These are phyloP conservation scores for Pseudocheirus occidentalis DNA, from an alignment of 2,797 vertebrate genomes.

Conservation along the genomic window DNA sequence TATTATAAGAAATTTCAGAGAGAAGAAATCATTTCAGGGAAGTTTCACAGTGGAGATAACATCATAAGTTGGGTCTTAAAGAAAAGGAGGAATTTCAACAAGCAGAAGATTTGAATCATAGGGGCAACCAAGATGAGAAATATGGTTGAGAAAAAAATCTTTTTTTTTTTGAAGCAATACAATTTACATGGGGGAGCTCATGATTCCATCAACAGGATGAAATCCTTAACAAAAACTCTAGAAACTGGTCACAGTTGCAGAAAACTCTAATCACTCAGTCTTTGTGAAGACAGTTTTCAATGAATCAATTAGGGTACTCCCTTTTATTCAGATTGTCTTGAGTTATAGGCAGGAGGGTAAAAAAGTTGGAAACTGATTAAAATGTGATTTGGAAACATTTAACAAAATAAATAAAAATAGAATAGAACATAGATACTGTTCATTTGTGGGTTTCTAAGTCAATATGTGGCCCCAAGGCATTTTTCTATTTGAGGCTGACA, in stretches of 20 bases:
- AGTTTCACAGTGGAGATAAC: not conserved
- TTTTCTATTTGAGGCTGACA: not conserved
- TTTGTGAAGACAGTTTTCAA: not conserved
- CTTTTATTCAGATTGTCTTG: not conserved
- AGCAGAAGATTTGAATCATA: not conserved
- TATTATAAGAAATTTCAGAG: not conserved
- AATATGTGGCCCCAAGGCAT: not conserved
- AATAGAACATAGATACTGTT: not conserved
- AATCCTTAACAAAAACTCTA: not conserved
- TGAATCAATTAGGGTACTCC: not conserved
- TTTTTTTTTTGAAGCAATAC: not conserved
- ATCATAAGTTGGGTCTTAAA: not conserved
- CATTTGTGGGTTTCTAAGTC: not conserved
- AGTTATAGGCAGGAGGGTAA: not conserved
- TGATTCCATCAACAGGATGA: not conserved
- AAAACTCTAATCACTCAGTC: not conserved
- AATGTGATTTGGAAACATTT: not conserved
- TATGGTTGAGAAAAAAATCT: not conserved
- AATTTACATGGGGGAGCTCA: not conserved
- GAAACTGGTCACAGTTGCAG: not conserved
- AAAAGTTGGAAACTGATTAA: not conserved
- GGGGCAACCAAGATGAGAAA: not conserved
- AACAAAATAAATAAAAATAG: not conserved
- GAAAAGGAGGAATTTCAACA: not conserved
- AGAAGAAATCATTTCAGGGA: not conserved